Evolutionary conservation across 2,797 vertebrate genomes (phyloP), one percentile per base, ranked within the genome.

Genomic region (Hippopotamyrus pictus): DNA sequence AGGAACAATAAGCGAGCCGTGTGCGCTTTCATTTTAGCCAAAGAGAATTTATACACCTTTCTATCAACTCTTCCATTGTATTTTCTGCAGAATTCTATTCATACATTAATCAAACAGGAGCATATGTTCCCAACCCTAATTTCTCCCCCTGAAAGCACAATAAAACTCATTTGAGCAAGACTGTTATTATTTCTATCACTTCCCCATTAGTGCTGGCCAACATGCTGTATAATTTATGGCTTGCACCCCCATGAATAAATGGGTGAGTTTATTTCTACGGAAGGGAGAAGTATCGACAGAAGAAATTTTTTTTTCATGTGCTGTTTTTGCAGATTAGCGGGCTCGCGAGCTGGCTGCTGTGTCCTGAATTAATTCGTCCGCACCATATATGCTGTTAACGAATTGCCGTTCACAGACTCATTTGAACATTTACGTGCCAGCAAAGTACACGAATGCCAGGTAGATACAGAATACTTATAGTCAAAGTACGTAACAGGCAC

Each of bases 1-100:
- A 62, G 88, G 89, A 90, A 89, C 86, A 92, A 90, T 89, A 90
- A 90, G 89, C 90, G 84, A 92, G 90, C 93, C 93, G 62, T 90
- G 37, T 90, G 62, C 3, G 22, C 53, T 88, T 90, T 48, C 89
- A 73, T 89, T 85, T 90, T 86, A 90, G 89, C 89, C 92, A 90
- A 91, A 90, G 92, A 92, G 93, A 92, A 94, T 95, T 93, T 91
- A 91, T 89, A 92, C 90, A 91, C 83, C 82, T 87, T 82, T 69
- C 37, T 87, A 89, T 50, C 88, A 79, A 89, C 88, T 90, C 92
- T 92, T 93, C 86, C 89, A 89, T 90, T 88, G 76, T 37, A 54
- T 69, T 86, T 88, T 88, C 76, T 79, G 37, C 33, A 79, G 37
- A 14, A 44, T 79, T 79, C 73, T 82, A 59, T 90, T 85, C 89